Conservation (phyloP, 2,113 vertebrate genomes). For the Cisticola juncidis region DNA sequence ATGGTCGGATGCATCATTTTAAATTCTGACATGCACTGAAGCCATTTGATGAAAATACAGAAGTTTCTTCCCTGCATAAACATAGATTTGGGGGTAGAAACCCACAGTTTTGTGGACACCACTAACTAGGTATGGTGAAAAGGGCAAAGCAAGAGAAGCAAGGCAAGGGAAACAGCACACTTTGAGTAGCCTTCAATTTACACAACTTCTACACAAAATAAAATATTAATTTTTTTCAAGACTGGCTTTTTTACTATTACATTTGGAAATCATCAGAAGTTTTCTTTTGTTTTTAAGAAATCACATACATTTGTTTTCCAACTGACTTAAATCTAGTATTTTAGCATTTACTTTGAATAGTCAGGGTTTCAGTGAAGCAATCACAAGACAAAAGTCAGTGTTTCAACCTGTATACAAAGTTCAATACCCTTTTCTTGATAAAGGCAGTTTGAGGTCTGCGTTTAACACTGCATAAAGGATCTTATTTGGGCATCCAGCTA, state of each 20-base stretch:
- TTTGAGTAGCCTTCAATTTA: not conserved
- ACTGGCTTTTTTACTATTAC: not conserved
- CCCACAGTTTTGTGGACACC: accelerated
- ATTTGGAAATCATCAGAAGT: not conserved
- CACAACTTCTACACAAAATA: not conserved
- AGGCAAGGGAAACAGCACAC: not conserved
- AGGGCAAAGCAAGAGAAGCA: not conserved
- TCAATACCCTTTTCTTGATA: not conserved
- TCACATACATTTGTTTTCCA: not conserved
- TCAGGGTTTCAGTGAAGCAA: not conserved
- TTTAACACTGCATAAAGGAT: not conserved
- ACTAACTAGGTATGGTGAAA: not conserved
- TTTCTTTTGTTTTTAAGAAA: not conserved
- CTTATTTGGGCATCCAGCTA: not conserved
- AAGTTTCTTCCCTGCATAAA: not conserved
- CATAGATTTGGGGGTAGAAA: not conserved
- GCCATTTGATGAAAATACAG: not conserved
- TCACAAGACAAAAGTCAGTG: not conserved
- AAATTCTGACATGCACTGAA: not conserved
- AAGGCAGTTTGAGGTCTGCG: not conserved
- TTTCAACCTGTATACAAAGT: not conserved
- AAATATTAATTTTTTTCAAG: not conserved
- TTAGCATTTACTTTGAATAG: not conserved
- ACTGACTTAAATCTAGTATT: not conserved
- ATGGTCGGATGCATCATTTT: not conserved